Conservation (phyloP, 2,113 vertebrate species). For the Phoenicopterus ruber region DNA sequence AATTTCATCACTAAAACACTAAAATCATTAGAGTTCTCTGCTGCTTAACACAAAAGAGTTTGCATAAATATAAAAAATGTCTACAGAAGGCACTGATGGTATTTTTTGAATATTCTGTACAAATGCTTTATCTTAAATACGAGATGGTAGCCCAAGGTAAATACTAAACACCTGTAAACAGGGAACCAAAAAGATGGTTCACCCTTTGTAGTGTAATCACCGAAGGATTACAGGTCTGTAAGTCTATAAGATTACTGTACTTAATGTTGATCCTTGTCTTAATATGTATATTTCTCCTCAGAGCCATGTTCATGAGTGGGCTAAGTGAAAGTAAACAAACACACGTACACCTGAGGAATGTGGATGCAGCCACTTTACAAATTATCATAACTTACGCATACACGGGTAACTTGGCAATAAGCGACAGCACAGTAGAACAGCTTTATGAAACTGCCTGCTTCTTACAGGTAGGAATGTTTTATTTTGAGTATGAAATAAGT, state of each 20-base stretch:
- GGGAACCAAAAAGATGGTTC: background rate
- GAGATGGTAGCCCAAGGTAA: background rate
- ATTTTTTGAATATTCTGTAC: background rate
- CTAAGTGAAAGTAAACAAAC: slow-evolving; percentile 98
- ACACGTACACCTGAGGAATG: slow-evolving; percentile 91
- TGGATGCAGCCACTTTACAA: slow-evolving; percentile 91
- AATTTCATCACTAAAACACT: background rate
- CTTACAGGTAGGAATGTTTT: slow-evolving; percentile 82
- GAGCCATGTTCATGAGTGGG: slow-evolving; percentile 98
- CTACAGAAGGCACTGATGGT: background rate
- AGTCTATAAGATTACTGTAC: background rate
- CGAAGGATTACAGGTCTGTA: background rate
- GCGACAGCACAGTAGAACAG: slow-evolving; percentile 92
- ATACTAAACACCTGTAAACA: background rate
- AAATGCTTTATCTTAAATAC: background rate
- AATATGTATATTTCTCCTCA: slow-evolving; percentile 22
- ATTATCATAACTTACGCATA: slow-evolving; percentile 96
- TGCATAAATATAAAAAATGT: background rate
- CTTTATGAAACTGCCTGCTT: slow-evolving; percentile 99
- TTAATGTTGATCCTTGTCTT: background rate
- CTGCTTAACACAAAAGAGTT: background rate
- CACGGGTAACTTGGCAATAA: slow-evolving; percentile 94
- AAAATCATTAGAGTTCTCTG: background rate
- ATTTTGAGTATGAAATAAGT: background rate
- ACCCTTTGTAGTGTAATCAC: background rate